Percentiles rank a stretch among this genome's conserved stretches.
phyloP scores from a whole-genome alignment of 2,888 invertebrate species.

The Machimus rusticus region DNA sequence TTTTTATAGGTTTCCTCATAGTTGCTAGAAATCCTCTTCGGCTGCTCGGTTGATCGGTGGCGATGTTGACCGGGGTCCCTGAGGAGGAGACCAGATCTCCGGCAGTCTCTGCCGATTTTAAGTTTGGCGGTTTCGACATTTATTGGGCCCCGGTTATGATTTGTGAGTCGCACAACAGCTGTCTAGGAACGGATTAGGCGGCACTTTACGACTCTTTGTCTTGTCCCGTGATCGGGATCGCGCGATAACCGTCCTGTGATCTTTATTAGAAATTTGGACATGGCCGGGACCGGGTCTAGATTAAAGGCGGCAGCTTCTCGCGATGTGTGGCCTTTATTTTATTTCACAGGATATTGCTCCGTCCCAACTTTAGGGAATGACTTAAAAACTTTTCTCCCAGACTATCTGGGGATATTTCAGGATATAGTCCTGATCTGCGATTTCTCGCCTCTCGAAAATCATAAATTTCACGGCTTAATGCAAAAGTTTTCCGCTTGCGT shows the following conservation, averaged over 20 bases:
- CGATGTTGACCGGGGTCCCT: neutral
- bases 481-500: constrained; percentile 32
- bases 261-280: constrained; percentile 9
- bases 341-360: neutral
- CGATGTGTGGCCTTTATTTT: neutral
- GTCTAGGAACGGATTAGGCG: constrained; percentile 33
- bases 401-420: neutral
- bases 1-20: constrained; percentile 28
- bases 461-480: constrained; percentile 5
- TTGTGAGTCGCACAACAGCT: constrained; percentile 38
- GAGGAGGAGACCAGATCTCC: neutral
- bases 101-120: neutral
- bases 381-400: neutral
- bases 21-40: neutral
- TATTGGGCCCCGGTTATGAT: constrained; percentile 25
- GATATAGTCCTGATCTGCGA: neutral
- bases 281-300: neutral
- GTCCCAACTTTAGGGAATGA: neutral
- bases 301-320: neutral
- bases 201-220: constrained; percentile 35
- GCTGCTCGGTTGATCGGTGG: neutral
- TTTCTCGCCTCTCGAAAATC: constrained; percentile 6
- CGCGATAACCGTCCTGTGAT: neutral
- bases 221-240: neutral
- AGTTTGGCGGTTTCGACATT: constrained; percentile 27